These are phyloP conservation scores for Agrochola lota DNA, from an alignment of 2,888 invertebrate genomes.

Conservation along the genomic window DNA sequence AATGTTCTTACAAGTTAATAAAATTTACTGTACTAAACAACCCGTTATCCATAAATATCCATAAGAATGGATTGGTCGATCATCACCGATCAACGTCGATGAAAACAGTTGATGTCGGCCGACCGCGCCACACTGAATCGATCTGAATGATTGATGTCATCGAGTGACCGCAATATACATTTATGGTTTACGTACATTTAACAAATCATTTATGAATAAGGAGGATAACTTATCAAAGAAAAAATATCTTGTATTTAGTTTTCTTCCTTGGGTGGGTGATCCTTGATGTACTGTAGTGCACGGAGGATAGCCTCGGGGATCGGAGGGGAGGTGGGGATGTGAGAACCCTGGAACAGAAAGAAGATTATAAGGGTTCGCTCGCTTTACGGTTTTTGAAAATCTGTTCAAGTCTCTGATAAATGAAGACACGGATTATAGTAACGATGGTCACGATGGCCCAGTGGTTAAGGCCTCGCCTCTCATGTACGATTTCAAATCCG, in stretches of 20 bases:
- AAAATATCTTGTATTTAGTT: constrained; percentile 37
- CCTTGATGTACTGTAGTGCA: constrained; percentile 88
- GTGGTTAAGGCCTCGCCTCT: no score
- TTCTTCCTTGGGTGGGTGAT: constrained; percentile 82
- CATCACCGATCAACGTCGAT: background rate
- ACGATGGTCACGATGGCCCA: no score
- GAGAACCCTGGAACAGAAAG: constrained; percentile 77
- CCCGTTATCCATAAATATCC: background rate
- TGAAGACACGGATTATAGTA: no score
- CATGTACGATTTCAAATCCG: no score
- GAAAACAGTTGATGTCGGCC: background rate
- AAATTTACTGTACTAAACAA: background rate
- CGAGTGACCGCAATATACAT: background rate
- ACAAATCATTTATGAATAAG: background rate
- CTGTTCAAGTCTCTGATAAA: background rate
- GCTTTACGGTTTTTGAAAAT: background rate
- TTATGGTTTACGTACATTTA: background rate
- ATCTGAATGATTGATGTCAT: background rate
- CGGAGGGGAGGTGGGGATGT: constrained; percentile 87
- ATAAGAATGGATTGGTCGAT: background rate
- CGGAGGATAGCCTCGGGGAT: constrained; percentile 88
- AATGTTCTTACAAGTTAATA: constrained; percentile 12
- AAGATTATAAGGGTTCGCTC: background rate
- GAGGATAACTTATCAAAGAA: background rate
- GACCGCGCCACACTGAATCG: background rate